These are phyloP conservation scores for Leptarthrus brevirostris DNA, from an alignment of 2,888 invertebrate species.

Conservation along the genomic window DNA sequence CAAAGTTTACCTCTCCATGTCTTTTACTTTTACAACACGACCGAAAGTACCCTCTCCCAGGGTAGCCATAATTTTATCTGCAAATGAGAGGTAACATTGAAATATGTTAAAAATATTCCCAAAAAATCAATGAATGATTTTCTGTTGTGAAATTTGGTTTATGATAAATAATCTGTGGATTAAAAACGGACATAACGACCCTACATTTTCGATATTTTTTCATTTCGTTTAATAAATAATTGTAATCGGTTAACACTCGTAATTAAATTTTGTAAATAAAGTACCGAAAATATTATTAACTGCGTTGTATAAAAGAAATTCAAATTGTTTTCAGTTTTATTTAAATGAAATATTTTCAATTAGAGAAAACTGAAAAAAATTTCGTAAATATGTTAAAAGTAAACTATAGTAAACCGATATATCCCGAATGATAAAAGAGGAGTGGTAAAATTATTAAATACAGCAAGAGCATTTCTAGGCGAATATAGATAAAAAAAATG, in stretches of 20 bases:
- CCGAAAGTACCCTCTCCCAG: conserved; percentile 99
- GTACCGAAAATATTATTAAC: conserved; percentile 5
- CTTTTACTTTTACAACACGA: conserved; percentile 99
- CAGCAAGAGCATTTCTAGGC: not conserved
- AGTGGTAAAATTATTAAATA: not conserved
- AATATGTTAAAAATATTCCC: not conserved
- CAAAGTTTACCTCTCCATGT: conserved; percentile 89
- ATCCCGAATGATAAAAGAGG: conserved; percentile 14
- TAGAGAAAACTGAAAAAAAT: conserved; percentile 27
- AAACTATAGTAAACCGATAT: not conserved
- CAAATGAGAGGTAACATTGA: conserved; percentile 70
- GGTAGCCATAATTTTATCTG: conserved; percentile 98
- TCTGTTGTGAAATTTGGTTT: no score
- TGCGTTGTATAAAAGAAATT: conserved; percentile 4
- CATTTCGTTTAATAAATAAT: not conserved
- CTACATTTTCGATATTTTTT: conserved; percentile 8
- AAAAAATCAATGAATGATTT: conserved; percentile 19
- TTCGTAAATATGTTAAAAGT: no score
- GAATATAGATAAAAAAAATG: conserved; percentile 6
- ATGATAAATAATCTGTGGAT: conserved; percentile 30
- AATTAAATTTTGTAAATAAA: conserved; percentile 15
- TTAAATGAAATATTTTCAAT: conserved; percentile 17
- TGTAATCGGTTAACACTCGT: conserved; percentile 13
- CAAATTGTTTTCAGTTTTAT: conserved; percentile 40
- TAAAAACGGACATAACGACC: conserved; percentile 26